These are phyloP conservation scores for Fratercula arctica DNA, from an alignment of 2,797 vertebrate species.

Conservation along the genomic window DNA sequence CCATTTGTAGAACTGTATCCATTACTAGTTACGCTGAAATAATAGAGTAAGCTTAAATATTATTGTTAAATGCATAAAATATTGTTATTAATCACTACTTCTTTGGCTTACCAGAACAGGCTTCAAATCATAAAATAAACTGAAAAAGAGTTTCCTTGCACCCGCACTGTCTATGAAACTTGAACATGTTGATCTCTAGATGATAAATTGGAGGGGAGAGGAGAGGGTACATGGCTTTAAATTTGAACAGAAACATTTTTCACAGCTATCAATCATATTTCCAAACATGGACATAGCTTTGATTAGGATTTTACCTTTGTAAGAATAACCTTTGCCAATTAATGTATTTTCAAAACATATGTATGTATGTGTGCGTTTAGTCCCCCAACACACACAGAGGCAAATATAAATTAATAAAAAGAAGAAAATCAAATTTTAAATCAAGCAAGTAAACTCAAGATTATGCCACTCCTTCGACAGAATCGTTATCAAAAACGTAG, in stretches of 20 bases:
- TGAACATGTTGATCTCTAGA: background rate
- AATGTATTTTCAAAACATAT: background rate
- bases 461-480: background rate
- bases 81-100: background rate
- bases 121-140: background rate
- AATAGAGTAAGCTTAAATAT: background rate
- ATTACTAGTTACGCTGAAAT: background rate
- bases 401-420: background rate
- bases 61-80: background rate
- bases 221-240: background rate
- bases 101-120: background rate
- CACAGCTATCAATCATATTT: background rate
- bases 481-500: background rate
- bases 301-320: background rate
- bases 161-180: background rate
- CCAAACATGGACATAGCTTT: background rate
- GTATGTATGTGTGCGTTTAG: background rate
- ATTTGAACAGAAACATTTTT: background rate
- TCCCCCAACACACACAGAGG: background rate
- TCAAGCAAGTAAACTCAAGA: background rate
- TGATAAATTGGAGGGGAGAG: fast-evolving
- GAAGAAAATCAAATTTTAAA: background rate
- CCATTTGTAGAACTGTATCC: background rate
- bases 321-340: background rate
- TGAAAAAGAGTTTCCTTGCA: background rate